Conservation (phyloP, 1,140 invertebrate species). For the Ridgeia piscesae region DNA sequence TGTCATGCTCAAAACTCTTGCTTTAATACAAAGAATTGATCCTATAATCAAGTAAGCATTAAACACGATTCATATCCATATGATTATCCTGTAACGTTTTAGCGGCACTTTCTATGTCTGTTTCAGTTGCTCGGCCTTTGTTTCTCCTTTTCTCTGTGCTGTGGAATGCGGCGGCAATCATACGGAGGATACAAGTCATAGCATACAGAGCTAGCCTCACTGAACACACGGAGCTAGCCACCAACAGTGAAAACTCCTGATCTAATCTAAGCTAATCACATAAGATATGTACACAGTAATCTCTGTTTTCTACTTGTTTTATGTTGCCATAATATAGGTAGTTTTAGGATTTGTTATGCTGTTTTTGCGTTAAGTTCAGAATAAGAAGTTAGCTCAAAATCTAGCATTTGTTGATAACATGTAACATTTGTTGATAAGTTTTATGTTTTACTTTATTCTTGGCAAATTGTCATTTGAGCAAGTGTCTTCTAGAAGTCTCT, state of each 20-base stretch:
- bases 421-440: neutral
- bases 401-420: neutral
- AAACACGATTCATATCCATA: no score
- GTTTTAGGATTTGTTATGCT: neutral
- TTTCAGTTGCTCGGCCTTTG: conserved; percentile 24
- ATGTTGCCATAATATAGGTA: neutral
- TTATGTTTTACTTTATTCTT: neutral
- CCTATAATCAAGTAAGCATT: no score
- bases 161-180: conserved; percentile 23
- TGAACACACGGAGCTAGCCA: neutral
- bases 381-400: neutral
- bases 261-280: neutral
- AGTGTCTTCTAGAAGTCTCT: neutral
- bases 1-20: no score
- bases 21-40: no score
- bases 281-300: conserved; percentile 4
- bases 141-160: conserved; percentile 25
- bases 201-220: neutral
- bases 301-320: neutral
- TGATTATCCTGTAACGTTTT: neutral
- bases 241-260: neutral
- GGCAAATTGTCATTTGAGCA: neutral
- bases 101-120: neutral
- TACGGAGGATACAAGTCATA: conserved; percentile 25
- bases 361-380: neutral